Evolutionary conservation across 2,888 invertebrate species (phyloP), one percentile per base, ranked within the genome.

Genomic region (Pseudanteris insignis): DNA sequence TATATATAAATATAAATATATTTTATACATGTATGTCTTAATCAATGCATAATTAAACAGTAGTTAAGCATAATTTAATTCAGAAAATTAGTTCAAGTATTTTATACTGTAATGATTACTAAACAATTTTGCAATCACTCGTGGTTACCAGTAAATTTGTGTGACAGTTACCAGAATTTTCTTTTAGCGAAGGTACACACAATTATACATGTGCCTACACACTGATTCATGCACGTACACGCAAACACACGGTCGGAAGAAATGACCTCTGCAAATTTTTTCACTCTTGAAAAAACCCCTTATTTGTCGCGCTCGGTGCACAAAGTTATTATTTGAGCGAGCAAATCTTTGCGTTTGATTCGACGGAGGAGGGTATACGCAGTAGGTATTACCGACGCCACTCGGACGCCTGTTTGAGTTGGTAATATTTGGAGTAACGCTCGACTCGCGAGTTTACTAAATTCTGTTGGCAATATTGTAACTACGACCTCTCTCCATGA

Each of bases 261-360:
- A 44, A 48, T 54, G 41, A 60, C 47, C 54, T 60, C 54, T 54
- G 38, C 53, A 54, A 60, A 34, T 47, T 47, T 53, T 61, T 55
- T 55, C 54, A 18, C 61, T 62, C 54, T 54, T 51, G 61, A 46
- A n/a, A n/a, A 61, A 54, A 58, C 24, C 63, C 62, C 50, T 57
- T 63, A 59, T 65, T 59, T 53, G 55, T 62, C 51, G 59, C 65
- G 51, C 63, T 63, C 63, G 57, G 63, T 66, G 58, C 66, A 66
- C 58, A 67, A 65, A 69, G 70, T 72, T 67, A 74, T 73, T 73
- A 72, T 73, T 74, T 74, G 72, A 71, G 70, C 70, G 74, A 70
- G 72, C 73, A 72, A 74, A 74, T 74, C 74, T 74, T 74, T 73
- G 70, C 73, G 67, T 73, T 73, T 72, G 74, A 71, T 71, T 71